These are phyloP conservation scores for Ectemnius continuus DNA, from an alignment of 2,888 invertebrate species.

Conservation along the genomic window DNA sequence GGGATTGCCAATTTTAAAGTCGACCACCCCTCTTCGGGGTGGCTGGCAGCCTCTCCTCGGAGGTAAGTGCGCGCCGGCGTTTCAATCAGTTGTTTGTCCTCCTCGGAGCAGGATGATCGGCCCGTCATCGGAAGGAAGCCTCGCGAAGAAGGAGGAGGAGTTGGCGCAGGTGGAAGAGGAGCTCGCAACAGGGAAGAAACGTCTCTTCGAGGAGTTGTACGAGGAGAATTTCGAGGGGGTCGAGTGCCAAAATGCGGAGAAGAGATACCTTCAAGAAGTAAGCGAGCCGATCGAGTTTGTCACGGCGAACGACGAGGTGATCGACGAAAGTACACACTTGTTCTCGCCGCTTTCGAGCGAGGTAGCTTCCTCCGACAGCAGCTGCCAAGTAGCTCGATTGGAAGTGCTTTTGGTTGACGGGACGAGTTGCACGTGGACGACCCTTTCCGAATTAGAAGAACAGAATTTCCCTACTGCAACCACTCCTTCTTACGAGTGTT, in stretches of 20 bases:
- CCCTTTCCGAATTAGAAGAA: constrained; percentile 49
- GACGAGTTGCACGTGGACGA: constrained; percentile 59
- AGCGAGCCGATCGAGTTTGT: constrained; percentile 54
- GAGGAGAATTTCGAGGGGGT: constrained; percentile 74
- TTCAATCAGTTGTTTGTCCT: too few species aligned
- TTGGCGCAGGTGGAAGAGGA: constrained; percentile 43
- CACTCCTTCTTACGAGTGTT: constrained; percentile 22
- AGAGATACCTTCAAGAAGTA: constrained; percentile 45
- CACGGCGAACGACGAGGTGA: constrained; percentile 43
- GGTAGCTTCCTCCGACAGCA: constrained; percentile 50
- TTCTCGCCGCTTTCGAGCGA: constrained; percentile 56
- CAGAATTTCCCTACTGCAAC: constrained; percentile 27
- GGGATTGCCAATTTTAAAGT: too few species aligned
- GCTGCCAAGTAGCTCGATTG: constrained; percentile 68
- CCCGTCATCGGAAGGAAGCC: constrained; percentile 69
- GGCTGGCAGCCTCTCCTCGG: too few species aligned
- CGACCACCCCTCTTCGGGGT: too few species aligned
- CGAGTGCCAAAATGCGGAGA: constrained; percentile 57
- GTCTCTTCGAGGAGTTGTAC: constrained; percentile 73
- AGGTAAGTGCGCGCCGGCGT: too few species aligned
- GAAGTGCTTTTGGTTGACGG: constrained; percentile 75
- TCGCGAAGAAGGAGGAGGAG: constrained; percentile 54
- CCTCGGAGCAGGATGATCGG: constrained; percentile 69
- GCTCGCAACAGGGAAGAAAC: constrained; percentile 65
- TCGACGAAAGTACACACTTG: constrained; percentile 38